Conservation (phyloP, 1,140 invertebrate species). For the Polyergus mexicanus region DNA sequence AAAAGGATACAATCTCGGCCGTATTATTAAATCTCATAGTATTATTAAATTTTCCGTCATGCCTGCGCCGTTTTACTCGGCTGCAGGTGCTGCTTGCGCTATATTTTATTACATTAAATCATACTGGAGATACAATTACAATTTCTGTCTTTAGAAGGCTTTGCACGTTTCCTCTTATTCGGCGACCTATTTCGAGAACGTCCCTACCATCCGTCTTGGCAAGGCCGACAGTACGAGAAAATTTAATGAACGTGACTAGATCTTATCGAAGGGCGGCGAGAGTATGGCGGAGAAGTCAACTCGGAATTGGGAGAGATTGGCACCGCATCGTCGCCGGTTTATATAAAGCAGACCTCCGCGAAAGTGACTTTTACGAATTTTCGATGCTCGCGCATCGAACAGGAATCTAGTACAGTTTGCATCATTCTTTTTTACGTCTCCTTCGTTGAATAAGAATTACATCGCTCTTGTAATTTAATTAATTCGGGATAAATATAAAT, state of each 20-base stretch:
- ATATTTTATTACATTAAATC: conserved; percentile 68
- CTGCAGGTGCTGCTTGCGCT: conserved; percentile 48
- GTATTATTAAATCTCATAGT: conserved; percentile 55
- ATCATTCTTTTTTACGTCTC: background rate
- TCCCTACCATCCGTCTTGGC: conserved; percentile 69
- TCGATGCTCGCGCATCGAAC: conserved; percentile 25
- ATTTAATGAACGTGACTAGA: conserved; percentile 77
- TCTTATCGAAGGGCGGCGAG: conserved; percentile 67
- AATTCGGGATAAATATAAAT: conserved; percentile 7
- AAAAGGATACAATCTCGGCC: conserved; percentile 43
- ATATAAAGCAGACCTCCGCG: conserved; percentile 34
- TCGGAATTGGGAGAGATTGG: conserved; percentile 59
- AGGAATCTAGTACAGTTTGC: conserved; percentile 6
- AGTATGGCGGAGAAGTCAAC: conserved; percentile 58
- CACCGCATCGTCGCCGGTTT: conserved; percentile 39
- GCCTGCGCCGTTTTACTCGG: conserved; percentile 45
- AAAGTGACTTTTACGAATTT: conserved; percentile 54
- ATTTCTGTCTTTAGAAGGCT: conserved; percentile 68
- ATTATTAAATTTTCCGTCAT: conserved; percentile 63
- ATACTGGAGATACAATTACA: conserved; percentile 67
- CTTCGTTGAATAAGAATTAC: conserved; percentile 12
- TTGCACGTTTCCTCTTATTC: conserved; percentile 70
- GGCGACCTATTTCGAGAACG: conserved; percentile 69
- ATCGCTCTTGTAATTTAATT: conserved; percentile 7
- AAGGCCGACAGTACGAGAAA: conserved; percentile 66